Base-by-base conservation (phyloP, 2,113 vertebrate species). In the Hippocampus abdominalis region DNA sequence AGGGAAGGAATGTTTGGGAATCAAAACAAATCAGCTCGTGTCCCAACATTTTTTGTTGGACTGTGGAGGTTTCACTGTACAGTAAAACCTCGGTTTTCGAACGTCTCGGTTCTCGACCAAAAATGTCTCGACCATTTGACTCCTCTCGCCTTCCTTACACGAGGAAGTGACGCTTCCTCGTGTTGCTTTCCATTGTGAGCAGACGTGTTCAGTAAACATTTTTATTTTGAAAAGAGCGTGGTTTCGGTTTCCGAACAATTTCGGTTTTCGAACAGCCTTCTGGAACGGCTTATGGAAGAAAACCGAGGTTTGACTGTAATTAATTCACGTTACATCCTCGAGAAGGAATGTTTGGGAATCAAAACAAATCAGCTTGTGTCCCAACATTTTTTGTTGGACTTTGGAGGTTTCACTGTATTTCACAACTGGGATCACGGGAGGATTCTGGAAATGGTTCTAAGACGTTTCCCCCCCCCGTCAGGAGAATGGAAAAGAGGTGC, bases 381-480 rank as follows among this genome's bases (percentile, higher is more conserved):
- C 13, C 54, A 57, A 57, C 54, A 25, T 12, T 7, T 27, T 11
- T 10, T 56, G 54, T 57, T 23, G 13, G 54, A 56, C n/a, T 56
- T 57, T 57, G 54, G 54, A 29, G 54, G 11, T 57, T 57, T 15
- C 54, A 15, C 25, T 27, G 12, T 0, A 63, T 40, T n/a, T 42
- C 36, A 29, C 53, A 64, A 21, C 9, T 61, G 40, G 60, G 46
- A 69, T 70, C 53, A 65, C 3, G 51, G 8, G 67, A 61, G 73
- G 79, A 81, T 71, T 79, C 40, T 68, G 68, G 64, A 74, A 48
- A 69, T 70, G 57, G 49, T 72, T 53, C 77, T 46, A 54, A 60
- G 72, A 51, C 62, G 61, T 69, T 5, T 15, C 16, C 60, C 56
- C 56, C 16, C 60, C 56, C 56, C 62, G 42, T 32, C 59, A 75